phyloP scores from a whole-genome alignment of 1,140 invertebrate species.

The Steinernema feltiae region DNA sequence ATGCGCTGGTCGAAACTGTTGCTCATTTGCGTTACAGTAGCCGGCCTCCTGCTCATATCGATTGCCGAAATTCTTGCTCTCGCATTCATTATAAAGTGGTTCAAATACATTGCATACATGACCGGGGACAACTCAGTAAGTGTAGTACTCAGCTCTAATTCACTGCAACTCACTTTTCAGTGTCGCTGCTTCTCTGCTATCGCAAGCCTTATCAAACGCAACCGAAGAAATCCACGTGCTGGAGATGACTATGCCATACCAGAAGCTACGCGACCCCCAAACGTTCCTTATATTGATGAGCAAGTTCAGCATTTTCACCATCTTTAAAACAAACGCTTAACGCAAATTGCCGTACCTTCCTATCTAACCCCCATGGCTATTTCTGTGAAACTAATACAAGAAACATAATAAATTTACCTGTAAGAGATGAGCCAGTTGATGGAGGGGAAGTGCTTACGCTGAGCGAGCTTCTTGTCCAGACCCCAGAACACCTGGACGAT shows the following conservation, averaged over 20 bases:
- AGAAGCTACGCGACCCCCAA: conserved; percentile 44
- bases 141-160: not conserved
- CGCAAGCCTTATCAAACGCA: conserved; percentile 37
- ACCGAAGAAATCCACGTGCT: conserved; percentile 23
- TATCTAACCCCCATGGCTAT: not conserved
- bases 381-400: conserved; percentile 4
- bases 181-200: conserved; percentile 42
- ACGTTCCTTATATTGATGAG: conserved; percentile 50
- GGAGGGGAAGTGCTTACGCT: conserved; percentile 98
- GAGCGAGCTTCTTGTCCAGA: conserved; percentile 96
- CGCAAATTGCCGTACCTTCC: not conserved
- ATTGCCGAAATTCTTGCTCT: conserved; percentile 41
- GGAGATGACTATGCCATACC: conserved; percentile 46
- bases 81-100: conserved; percentile 47
- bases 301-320: conserved; percentile 48
- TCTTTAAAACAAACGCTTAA: conserved; percentile 31
- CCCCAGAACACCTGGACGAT: conserved; percentile 99
- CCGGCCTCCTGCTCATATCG: conserved; percentile 45
- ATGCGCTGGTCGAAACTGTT: conserved; percentile 43
- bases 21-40: conserved; percentile 36
- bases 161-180: conserved; percentile 23
- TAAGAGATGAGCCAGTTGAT: conserved; percentile 99
- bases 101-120: conserved; percentile 56
- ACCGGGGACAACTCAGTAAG: conserved; percentile 47
- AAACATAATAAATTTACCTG: conserved; percentile 59